Evolutionary conservation across 2,113 vertebrate genomes (phyloP), one percentile per base, ranked within the genome.

Genomic region (Neodontobutis hainanensis): DNA sequence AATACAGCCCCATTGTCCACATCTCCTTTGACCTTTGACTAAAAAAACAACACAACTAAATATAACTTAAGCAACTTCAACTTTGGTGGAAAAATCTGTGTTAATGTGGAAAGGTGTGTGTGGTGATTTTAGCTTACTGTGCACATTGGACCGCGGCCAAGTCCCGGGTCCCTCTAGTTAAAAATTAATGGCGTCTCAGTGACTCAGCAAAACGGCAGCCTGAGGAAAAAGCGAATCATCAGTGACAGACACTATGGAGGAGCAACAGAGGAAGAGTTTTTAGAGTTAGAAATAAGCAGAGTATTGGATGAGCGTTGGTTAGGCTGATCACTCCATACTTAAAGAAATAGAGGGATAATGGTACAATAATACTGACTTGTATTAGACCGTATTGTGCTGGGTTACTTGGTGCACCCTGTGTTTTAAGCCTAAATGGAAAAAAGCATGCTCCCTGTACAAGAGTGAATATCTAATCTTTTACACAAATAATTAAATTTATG

Each of bases 161-260:
- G 50, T 65, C 35, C 59, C 8, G 46, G 69, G 71, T 67, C 38
- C 11, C 56, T 71, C 9, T 77, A 57, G 84, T 83, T 83, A 87
- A 83, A 81, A 75, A 88, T 87, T 85, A 83, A 88, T 84, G 65
- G 47, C 27, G 36, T 75, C 77, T 43, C 5, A 1, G 80, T 90
- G 88, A 90, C 61, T 88, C 88, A 86, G 86, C 88, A 77, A 48
- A 78, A 75, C 61, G 7, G 49, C 49, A 60, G 75, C 56, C 63
- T 0, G 40, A 59, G 53, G 57, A 70, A 51, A 73, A 50, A 61
- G 8, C 42, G 8, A 73, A 49, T 68, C 73, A 51, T 48, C 27
- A 7, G 12, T 68, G 68, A 75, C 75, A 66, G 46, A 65, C 19
- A 16, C 35, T 42, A 4, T 34, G 43, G 52, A 27, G 45, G 34